Conservation (phyloP, 2,113 vertebrate species). For the Pluvianellus socialis region DNA sequence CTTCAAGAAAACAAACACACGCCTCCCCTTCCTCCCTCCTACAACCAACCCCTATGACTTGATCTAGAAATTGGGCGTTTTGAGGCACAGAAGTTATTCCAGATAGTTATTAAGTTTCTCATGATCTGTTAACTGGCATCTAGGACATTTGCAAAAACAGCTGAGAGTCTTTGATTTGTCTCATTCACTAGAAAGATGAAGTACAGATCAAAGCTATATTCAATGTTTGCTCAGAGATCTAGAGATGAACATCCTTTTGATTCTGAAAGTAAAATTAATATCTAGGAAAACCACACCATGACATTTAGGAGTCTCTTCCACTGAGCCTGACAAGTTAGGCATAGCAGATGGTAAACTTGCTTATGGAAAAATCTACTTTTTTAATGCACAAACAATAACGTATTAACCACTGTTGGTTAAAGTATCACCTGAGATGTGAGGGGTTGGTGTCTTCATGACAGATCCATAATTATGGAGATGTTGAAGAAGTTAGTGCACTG, state of each 20-base stretch:
- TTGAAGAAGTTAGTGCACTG: neutral
- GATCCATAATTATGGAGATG: neutral
- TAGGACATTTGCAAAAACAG: neutral
- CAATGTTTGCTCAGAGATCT: neutral
- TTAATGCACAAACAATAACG: neutral
- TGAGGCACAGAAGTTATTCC: neutral
- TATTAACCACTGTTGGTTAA: neutral
- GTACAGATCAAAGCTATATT: neutral
- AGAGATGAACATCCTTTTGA: neutral
- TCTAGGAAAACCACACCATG: neutral
- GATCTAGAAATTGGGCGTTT: neutral
- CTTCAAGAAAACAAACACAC: neutral
- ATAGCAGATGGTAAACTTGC: neutral
- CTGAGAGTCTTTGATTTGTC: neutral
- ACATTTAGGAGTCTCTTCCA: neutral
- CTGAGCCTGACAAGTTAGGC: neutral
- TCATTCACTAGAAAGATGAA: neutral
- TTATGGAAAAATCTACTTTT: neutral
- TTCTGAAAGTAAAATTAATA: neutral
- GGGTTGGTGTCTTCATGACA: neutral
- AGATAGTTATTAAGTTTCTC: neutral
- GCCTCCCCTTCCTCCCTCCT: too few relatives aligned
- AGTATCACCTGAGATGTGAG: neutral
- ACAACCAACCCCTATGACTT: neutral
- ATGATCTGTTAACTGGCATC: neutral